A percentile compares a stretch with the other conserved stretches of the same genome.
phyloP scores from a whole-genome alignment of 2,113 vertebrate genomes.

The Chauna torquata region DNA sequence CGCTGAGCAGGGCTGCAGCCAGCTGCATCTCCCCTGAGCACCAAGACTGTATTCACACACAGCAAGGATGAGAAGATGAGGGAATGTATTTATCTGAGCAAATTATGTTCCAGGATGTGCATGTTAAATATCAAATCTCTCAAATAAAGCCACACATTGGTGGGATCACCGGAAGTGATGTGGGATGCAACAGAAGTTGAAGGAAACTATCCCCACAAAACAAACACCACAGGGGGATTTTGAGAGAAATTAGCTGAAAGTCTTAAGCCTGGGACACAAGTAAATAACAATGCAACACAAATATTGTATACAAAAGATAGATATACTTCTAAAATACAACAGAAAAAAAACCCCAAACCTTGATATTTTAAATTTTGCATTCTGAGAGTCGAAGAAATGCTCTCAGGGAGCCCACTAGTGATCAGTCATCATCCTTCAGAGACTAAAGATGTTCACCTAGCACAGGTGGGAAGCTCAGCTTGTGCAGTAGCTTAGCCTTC shows the following conservation, averaged over 20 bases:
- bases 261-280: not conserved
- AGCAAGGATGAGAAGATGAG: not conserved
- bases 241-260: not conserved
- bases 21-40: not conserved
- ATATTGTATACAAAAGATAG: not conserved
- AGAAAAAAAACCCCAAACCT: not conserved
- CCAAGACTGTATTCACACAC: not conserved
- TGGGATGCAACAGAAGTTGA: not conserved
- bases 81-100: not conserved
- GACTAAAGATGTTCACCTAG: not conserved
- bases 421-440: not conserved
- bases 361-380: not conserved
- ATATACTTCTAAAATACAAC: not conserved
- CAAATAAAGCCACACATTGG: accelerated
- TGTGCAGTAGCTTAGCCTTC: not conserved
- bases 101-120: not conserved
- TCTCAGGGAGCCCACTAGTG: not conserved
- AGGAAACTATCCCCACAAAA: not conserved
- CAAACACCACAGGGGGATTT: not conserved
- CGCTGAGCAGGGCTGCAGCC: not conserved
- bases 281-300: not conserved
- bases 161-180: not conserved
- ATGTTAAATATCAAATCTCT: not conserved
- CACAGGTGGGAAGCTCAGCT: not conserved
- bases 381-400: not conserved